Conservation (phyloP, 2,797 vertebrate genomes). For the Microctenopoma stevenorrisi region DNA sequence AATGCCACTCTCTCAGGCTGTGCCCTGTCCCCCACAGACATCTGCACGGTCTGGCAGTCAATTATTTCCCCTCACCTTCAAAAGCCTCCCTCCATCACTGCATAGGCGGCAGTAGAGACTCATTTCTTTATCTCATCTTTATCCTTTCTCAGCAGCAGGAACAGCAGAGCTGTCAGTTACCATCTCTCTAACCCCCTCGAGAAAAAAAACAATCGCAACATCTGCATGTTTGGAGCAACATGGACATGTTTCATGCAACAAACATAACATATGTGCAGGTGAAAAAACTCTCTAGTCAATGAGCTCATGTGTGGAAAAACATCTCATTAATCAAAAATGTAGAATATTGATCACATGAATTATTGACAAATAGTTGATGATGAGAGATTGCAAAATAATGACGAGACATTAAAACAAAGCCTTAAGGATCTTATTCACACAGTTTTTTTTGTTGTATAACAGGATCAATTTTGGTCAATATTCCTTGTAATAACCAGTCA, state of each 20-base stretch:
- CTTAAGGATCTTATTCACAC: not conserved
- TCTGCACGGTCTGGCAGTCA: conserved; percentile 61
- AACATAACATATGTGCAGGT: not conserved
- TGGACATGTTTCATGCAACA: conserved; percentile 20
- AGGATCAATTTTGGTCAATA: not conserved
- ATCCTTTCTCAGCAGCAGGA: conserved; percentile 56
- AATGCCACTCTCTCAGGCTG: conserved; percentile 44
- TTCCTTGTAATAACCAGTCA: not conserved
- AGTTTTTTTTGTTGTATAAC: conserved; percentile 16
- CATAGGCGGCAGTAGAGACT: conserved; percentile 43
- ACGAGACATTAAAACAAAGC: conserved; percentile 20
- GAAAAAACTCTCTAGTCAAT: conserved; percentile 8
- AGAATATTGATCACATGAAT: not conserved
- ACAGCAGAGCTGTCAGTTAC: conserved; percentile 54
- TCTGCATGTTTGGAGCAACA: not conserved
- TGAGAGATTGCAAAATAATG: conserved; percentile 16
- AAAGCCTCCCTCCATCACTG: conserved; percentile 31
- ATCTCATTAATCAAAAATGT: conserved; percentile 21
- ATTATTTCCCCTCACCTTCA: conserved; percentile 73
- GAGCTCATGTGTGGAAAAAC: not conserved
- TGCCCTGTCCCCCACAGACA: conserved; percentile 50
- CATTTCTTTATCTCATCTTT: conserved; percentile 70
- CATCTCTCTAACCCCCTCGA: conserved; percentile 43
- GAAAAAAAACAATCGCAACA: conserved; percentile 23
- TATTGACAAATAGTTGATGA: conserved; percentile 6